Evolutionary conservation across 92 coral and sea anemone genomes (phyloP).

Genomic region (Umimayanthus kanabou): DNA sequence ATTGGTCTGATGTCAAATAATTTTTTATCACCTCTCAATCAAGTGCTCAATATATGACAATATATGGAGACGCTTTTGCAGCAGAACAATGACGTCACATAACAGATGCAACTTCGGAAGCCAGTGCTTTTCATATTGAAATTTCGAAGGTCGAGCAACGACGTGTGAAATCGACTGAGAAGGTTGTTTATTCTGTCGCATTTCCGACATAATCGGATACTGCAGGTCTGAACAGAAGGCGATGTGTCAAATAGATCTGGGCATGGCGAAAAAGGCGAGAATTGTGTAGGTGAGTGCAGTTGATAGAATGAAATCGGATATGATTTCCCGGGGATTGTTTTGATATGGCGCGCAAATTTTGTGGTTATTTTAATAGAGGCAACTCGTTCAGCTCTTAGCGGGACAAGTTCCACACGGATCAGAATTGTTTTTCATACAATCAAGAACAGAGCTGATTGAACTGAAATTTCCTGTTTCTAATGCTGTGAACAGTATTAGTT

Average conservation of each 20-base stretch:
- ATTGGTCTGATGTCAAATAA: too few species aligned
- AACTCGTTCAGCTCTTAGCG: neutral
- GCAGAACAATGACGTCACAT: conserved; percentile 36
- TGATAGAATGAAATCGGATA: conserved; percentile 38
- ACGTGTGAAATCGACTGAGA: conserved; percentile 22
- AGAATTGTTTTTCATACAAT: neutral
- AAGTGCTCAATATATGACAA: neutral
- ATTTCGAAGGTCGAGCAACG: conserved; percentile 22
- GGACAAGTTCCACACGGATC: neutral
- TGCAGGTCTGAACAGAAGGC: conserved; percentile 3
- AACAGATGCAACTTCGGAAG: neutral
- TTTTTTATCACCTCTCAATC: conserved; percentile 38
- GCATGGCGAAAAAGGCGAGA: neutral
- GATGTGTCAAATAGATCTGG: neutral
- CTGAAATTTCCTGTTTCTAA: neutral
- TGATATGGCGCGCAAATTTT: conserved; percentile 9
- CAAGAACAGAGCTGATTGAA: neutral
- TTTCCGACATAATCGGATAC: conserved; percentile 42
- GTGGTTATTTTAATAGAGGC: neutral
- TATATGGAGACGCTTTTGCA: conserved; percentile 11
- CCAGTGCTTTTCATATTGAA: conserved; percentile 26
- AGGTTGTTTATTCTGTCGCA: conserved; percentile 37
- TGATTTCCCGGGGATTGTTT: conserved; percentile 1
- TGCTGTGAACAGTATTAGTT: neutral
- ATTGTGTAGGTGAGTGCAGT: conserved; percentile 19